A percentile compares a stretch with the other conserved stretches of the same genome.
phyloP scores from a whole-genome alignment of 30 jellyfish, hydroid and myxozoan species.

The Aurelia aurita region DNA sequence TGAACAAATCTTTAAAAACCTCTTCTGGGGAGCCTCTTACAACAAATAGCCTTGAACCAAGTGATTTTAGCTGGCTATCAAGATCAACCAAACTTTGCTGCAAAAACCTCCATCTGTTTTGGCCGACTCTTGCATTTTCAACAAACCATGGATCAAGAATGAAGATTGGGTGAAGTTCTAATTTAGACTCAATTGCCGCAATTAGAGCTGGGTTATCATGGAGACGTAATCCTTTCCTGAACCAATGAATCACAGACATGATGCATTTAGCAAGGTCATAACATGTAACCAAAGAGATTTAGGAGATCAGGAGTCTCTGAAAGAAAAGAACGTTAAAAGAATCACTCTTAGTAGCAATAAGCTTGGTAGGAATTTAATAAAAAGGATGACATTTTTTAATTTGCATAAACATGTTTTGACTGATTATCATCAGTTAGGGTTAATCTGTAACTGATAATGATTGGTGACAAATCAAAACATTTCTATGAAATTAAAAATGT shows the following conservation, averaged over 20 bases:
- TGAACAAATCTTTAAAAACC: conserved; percentile 31
- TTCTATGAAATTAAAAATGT: no score
- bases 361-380: no score
- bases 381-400: no score
- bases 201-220: conserved; percentile 79
- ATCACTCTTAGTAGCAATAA: no score
- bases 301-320: no score
- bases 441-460: no score
- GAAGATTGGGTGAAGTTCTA: conserved; percentile 52
- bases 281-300: no score
- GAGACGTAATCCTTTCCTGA: conserved; percentile 75
- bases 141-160: conserved; percentile 79
- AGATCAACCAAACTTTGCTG: conserved; percentile 65
- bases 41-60: conserved; percentile 72
- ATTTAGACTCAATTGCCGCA: conserved; percentile 43
- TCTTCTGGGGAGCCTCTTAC: conserved; percentile 65
- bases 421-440: no score
- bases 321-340: no score
- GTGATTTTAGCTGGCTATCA: conserved; percentile 42
- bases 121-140: conserved; percentile 64
- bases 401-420: no score
- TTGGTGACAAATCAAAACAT: no score
- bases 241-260: conserved; percentile 64
- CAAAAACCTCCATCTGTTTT: conserved; percentile 73
- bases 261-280: no score